phyloP scores from a whole-genome alignment of 2,888 invertebrate genomes.

The Heteromyza rotundicornis region DNA sequence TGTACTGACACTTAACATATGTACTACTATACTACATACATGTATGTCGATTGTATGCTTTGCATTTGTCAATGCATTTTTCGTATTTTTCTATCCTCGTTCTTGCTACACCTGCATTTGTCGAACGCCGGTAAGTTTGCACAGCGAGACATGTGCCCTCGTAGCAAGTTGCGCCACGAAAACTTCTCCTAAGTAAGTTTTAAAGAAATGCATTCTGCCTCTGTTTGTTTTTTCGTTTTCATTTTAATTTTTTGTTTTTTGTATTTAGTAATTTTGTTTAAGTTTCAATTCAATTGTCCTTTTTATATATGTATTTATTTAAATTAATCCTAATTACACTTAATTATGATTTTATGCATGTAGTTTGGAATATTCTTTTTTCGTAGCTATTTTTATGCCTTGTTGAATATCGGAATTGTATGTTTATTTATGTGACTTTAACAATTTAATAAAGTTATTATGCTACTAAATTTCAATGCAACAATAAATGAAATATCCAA shows the following conservation, averaged over 20 bases:
- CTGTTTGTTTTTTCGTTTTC: background rate
- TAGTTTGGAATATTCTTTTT: too few relatives aligned
- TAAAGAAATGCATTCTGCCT: too few relatives aligned
- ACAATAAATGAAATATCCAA: background rate
- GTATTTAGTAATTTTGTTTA: background rate
- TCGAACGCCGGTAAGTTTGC: too few relatives aligned
- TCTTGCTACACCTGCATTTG: background rate
- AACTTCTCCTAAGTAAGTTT: too few relatives aligned
- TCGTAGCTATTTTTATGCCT: too few relatives aligned
- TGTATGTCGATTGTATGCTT: background rate
- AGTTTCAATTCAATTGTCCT: too few relatives aligned
- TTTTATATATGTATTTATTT: too few relatives aligned
- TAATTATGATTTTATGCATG: too few relatives aligned
- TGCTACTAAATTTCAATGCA: background rate
- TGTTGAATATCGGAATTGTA: too few relatives aligned
- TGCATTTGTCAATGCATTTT: background rate
- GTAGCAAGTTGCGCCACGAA: too few relatives aligned
- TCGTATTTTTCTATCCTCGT: background rate
- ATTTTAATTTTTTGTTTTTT: conserved; percentile 8
- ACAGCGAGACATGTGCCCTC: too few relatives aligned
- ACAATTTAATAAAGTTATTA: background rate
- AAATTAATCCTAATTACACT: too few relatives aligned
- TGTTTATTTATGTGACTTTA: background rate
- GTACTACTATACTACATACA: background rate
- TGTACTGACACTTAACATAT: background rate